Evolutionary conservation across 2,888 invertebrate species (phyloP), one percentile per base, ranked within the genome.

Genomic region (Tholera decimalis): DNA sequence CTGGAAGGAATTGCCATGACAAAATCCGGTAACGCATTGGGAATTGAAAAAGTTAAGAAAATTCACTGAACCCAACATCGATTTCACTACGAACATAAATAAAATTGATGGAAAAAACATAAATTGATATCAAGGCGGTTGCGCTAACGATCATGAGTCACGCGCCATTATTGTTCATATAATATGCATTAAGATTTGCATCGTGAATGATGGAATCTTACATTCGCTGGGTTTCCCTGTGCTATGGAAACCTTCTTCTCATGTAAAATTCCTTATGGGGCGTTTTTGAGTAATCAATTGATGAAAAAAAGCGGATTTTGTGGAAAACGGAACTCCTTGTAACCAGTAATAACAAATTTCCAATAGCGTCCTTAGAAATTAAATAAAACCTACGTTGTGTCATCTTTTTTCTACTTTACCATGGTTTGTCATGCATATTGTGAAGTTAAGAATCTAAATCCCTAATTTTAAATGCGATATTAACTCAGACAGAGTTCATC

Each of bases 141-240:
- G 39, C 18, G 28, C 20, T 28, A 66, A 62, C 20, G 20, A 51
- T 11, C n/a, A 18, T 77, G 77, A 77, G 24, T 74, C 76, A 74
- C 24, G 30, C 18, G 35, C n/a, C 39, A 63, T 65, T 63, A 78
- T 47, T 13, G 63, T 58, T 60, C 47, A 61, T 71, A 61, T 43
- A 58, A 56, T 57, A 61, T 71, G 47, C 55, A 62, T 64, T 46
- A 49, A 61, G 41, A 80, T 73, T 68, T 74, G 68, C 71, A 80
- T 80, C 60, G 61, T 59, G 70, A 69, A 47, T 69, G 65, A 82
- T 50, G 80, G 77, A 81, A 81, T 74, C 37, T 54, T 72, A 49
- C 72, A 50, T 82, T 73, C 26, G 51, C 54, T 41, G 80, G 79
- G 57, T 73, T 80, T 82, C 66, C 77, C 74, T 28, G 22, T 6